Base-by-base conservation (phyloP, 2,797 vertebrate species). In the Hirundo rustica region DNA sequence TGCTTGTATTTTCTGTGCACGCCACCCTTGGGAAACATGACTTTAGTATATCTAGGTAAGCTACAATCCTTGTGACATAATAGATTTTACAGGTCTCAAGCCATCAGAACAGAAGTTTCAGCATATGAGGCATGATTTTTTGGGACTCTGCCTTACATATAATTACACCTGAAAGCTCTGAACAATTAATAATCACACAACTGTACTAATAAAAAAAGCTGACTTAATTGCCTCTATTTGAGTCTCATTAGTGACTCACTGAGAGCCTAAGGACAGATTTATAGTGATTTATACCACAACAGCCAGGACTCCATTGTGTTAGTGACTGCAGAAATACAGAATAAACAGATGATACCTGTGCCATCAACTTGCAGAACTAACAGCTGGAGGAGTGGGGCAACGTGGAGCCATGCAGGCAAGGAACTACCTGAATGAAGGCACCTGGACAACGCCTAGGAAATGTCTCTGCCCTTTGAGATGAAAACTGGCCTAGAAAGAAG, bases 241-340 rank as follows among this genome's bases (percentile, higher is more conserved):
- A 92, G 68, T 55, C 66, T 92, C 92, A 73, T 75, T 91, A 94
- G 66, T 95, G 93, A 96, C 62, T 92, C 93, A 91, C 14, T 1
- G 4, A 68, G 38, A 85, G 75, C 84, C 91, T 68, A 42, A 88
- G 70, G 82, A 91, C 58, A 95, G 60, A 93, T 85, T 92, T 34
- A 11, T 48, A 64, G 76, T 48, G 47, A 83, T 80, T 94, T 92
- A 71, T 75, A 75, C 10, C 29, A 83, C 58, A 55, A 34, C 25
- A 85, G 51, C 83, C 66, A 75, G 58, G 76, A 74, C 42, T 93
- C 22, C 47, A 17, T 3, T 51, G 34, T 70, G 47, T 47, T 55
- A 48, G 22, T 51, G 68, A 48, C 68, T 62, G 58, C 68, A 87
- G 50, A 78, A 85, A 72, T 42, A 45, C 53, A 30, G 47, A 76